Evolutionary conservation across 1,140 invertebrate species (phyloP), one percentile per base, ranked within the genome.

Genomic region (Drosophila melanica): DNA sequence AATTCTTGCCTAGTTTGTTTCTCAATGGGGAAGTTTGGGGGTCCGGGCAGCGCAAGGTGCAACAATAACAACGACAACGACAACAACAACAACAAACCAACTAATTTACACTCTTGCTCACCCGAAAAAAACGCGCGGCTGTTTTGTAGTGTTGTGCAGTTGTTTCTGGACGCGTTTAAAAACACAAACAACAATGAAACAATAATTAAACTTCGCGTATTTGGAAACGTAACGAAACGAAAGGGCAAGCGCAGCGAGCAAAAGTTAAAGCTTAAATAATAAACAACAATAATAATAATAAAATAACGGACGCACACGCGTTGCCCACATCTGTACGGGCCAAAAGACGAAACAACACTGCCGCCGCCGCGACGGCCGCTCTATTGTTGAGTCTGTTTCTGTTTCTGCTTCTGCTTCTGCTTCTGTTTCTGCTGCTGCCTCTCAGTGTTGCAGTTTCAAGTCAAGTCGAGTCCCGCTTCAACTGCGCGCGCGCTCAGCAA

Each of bases 321-420:
- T 79, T 82, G 82, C 82, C 82, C 82, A 87, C 82, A 87, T 89
- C 82, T 85, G 84, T 65, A 77, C 79, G 84, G 84, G 82, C 84
- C 82, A 77, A 87, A 82, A 87, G 84, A 87, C 79, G 73, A 87
- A 87, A 82, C 76, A 81, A 78, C 84, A 89, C 82, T 87, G 75
- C 69, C 70, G 58, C 44, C 57, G 75, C 71, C 64, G 69, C 80
- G 48, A 74, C 69, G 73, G 73, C 63, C 60, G 65, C 76, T 68
- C 76, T 77, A 77, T 71, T 77, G 62, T 54, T 75, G 75, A 54
- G 54, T 60, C 41, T 51, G 77, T 27, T 14, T 55, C 48, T 48
- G 53, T 5, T 12, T n/a, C 14, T 55, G 45, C 42, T 14, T 41
- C 50, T 45, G 37, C 39, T 64, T 65, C 47, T 27, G 37, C 39